Evolutionary conservation across 2,797 vertebrate species (phyloP), one percentile per base, ranked within the genome.

Genomic region (Malacoctenus gilli): DNA sequence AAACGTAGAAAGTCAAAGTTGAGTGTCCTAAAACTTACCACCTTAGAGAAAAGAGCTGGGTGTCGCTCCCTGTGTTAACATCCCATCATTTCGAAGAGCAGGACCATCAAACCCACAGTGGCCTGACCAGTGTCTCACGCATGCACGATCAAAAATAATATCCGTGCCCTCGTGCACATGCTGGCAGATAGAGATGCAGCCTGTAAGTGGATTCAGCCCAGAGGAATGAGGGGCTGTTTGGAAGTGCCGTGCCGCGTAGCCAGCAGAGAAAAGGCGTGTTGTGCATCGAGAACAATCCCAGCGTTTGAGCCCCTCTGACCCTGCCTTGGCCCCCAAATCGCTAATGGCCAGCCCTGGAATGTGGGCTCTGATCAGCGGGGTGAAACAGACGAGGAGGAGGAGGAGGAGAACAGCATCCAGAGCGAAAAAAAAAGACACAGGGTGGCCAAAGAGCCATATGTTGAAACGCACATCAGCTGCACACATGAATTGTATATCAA

Each of bases 331-430:
- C 94, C 91, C 91, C 76, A 87, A 92, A 91, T 92, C 88, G 83
- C 93, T 95, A 96, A 95, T 95, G 93, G 93, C 90, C 91, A 86
- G 90, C 89, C 89, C 87, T 90, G 95, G 94, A 95, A 95, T 97
- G 95, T 91, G 91, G 92, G 90, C 89, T 89, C 89, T 64, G 80
- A 89, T 86, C 59, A 60, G 58, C 39, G 22, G 61, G 85, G 85
- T 87, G 81, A 73, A 60, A 68, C 38, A 42, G 58, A 58, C 48
- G 11, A 23, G 25, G 25, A 9, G 25, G 23, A 8, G 23, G 39
- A 48, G 40, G 56, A 34, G 68, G 51, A 63, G 21, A 1, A 54
- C 52, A 84, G 80, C 71, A 73, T 75, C 36, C 15, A 15, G 8
- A 8, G 6, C 3, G 4, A 12, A 19, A 19, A 42, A 88, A 80